Percentiles rank a stretch among this genome's conserved stretches.
phyloP scores from a whole-genome alignment of 2,113 vertebrate species.

The Egretta garzetta region DNA sequence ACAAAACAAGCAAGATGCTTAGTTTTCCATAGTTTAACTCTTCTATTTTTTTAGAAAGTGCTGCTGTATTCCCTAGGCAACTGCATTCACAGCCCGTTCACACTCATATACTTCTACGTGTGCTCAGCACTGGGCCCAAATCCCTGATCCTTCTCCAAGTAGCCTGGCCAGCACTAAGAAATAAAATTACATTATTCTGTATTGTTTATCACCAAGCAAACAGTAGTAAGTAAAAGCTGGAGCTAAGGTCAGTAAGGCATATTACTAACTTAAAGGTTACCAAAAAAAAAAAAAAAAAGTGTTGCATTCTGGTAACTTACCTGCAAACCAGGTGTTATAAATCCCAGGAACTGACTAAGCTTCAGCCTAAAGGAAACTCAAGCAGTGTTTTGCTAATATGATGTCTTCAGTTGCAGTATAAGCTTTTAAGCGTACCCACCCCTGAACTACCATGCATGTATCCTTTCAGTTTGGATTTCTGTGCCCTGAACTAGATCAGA shows the following conservation, averaged over 20 bases:
- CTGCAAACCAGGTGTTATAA: background rate
- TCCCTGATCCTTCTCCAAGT: background rate
- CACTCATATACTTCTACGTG: background rate
- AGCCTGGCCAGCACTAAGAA: background rate
- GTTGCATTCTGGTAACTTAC: background rate
- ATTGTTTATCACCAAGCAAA: background rate
- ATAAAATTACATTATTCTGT: background rate
- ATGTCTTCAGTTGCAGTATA: background rate
- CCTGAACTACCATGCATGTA: background rate
- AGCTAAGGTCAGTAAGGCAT: background rate
- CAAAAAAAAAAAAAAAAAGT: background rate
- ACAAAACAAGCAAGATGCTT: background rate
- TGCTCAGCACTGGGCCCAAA: background rate
- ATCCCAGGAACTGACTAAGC: background rate
- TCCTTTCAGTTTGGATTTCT: constrained; percentile 5
- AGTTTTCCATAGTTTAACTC: background rate
- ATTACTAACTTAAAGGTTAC: background rate
- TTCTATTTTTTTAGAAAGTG: background rate
- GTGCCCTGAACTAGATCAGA: constrained; percentile 17
- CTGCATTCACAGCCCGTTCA: background rate
- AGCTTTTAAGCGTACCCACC: background rate
- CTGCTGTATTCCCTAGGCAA: background rate
- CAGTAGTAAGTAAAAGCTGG: background rate
- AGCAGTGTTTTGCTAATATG: background rate
- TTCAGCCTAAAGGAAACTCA: background rate